A percentile compares a stretch with the other conserved stretches of the same genome.
phyloP scores from a whole-genome alignment of 2,888 invertebrate species.

The Plutella xylostella region DNA sequence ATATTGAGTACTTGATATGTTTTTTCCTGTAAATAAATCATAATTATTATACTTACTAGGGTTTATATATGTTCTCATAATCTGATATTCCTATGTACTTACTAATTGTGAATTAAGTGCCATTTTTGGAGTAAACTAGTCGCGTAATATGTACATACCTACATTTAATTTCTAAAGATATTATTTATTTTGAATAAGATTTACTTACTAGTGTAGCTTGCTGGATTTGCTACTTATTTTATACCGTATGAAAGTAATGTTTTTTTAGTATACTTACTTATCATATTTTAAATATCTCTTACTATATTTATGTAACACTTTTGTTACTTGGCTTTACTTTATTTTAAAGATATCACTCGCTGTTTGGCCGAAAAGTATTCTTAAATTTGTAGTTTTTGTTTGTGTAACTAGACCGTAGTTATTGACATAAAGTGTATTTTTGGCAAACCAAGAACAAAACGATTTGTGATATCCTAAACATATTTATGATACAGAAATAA shows the following conservation, averaged over 20 bases:
- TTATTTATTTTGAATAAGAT: background rate
- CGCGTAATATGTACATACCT: constrained; percentile 8
- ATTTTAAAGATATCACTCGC: background rate
- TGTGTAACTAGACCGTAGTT: constrained; percentile 6
- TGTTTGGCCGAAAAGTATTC: background rate
- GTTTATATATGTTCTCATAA: background rate
- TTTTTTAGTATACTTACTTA: background rate
- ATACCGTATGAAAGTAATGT: background rate
- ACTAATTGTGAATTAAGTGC: constrained; percentile 29
- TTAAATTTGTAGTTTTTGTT: background rate
- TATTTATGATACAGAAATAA: constrained; percentile 7
- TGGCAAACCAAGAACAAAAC: too few species aligned
- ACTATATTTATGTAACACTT: background rate
- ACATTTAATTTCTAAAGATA: background rate
- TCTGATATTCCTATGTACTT: constrained; percentile 1
- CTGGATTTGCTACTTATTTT: background rate
- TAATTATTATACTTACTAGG: background rate
- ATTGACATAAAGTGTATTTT: constrained; percentile 16
- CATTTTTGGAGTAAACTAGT: constrained; percentile 32
- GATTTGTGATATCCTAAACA: constrained; percentile 10
- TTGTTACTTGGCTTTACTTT: background rate
- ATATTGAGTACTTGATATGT: background rate
- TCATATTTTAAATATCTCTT: background rate
- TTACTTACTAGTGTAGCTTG: background rate
- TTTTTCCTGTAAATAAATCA: background rate